phyloP scores from a whole-genome alignment of 2,113 vertebrate genomes.

The Muscicapa adusta region DNA sequence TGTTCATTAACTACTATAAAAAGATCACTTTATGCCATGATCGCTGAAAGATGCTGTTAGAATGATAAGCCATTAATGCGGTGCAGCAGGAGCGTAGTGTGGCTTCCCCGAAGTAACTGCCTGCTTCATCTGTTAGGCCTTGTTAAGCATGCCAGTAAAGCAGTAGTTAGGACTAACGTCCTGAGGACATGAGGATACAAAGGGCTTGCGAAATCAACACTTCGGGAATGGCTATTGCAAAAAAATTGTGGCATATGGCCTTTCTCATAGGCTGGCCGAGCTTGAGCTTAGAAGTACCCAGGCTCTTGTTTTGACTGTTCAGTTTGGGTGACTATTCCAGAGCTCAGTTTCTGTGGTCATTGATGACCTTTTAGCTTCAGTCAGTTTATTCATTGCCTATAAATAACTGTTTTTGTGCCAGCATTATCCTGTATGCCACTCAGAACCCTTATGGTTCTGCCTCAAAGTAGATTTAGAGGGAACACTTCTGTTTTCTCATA shows the following conservation, averaged over 20 bases:
- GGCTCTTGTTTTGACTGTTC: not conserved
- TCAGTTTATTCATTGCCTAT: not conserved
- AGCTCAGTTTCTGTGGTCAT: not conserved
- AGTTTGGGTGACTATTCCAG: not conserved
- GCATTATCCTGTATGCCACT: not conserved
- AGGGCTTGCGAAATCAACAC: not conserved
- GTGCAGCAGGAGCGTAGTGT: not conserved
- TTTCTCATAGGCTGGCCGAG: not conserved
- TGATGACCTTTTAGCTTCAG: not conserved
- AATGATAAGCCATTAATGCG: not conserved
- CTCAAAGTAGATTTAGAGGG: not conserved
- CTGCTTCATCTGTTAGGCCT: not conserved
- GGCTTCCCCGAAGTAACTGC: not conserved
- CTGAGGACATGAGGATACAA: not conserved
- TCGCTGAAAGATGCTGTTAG: not conserved
- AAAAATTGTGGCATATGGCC: not conserved
- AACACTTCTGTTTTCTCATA: fast-evolving
- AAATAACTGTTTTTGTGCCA: not conserved
- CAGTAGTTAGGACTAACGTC: not conserved
- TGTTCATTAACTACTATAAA: not conserved
- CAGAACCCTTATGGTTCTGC: not conserved
- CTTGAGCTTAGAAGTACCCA: not conserved
- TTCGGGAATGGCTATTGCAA: not conserved
- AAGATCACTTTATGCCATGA: fast-evolving
- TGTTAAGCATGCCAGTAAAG: not conserved